Conservation (phyloP, 2,888 invertebrate genomes). For the Mantis religiosa region DNA sequence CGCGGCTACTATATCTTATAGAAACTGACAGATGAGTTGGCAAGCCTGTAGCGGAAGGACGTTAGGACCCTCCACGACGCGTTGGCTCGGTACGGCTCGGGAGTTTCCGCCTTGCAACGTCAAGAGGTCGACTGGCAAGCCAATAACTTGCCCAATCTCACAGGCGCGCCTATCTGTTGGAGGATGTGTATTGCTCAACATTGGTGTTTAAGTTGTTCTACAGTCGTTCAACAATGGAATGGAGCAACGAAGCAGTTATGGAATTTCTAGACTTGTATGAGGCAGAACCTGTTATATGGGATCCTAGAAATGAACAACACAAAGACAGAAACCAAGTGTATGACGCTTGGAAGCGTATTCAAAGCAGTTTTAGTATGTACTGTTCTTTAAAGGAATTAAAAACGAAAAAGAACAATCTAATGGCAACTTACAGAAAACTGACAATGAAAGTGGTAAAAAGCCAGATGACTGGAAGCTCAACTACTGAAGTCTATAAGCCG, state of each 20-base stretch:
- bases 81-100: background rate
- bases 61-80: background rate
- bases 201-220: no score
- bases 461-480: background rate
- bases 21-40: no score
- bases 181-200: no score
- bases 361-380: background rate
- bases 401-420: conserved; percentile 12
- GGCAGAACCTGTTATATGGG: conserved; percentile 7
- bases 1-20: no score
- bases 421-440: background rate
- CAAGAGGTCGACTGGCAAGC: no score
- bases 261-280: conserved; percentile 15
- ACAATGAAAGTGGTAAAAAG: background rate
- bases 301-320: background rate
- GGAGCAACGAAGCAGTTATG: conserved; percentile 7
- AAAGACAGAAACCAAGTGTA: conserved; percentile 1
- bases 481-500: background rate
- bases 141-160: no score
- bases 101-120: background rate
- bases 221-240: background rate
- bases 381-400: conserved; percentile 16
- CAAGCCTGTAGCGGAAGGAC: no score
- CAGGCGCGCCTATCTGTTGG: no score
- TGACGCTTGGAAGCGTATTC: conserved; percentile 12